Evolutionary conservation across 2,113 vertebrate species (phyloP).

Genomic region (Albula goreensis): DNA sequence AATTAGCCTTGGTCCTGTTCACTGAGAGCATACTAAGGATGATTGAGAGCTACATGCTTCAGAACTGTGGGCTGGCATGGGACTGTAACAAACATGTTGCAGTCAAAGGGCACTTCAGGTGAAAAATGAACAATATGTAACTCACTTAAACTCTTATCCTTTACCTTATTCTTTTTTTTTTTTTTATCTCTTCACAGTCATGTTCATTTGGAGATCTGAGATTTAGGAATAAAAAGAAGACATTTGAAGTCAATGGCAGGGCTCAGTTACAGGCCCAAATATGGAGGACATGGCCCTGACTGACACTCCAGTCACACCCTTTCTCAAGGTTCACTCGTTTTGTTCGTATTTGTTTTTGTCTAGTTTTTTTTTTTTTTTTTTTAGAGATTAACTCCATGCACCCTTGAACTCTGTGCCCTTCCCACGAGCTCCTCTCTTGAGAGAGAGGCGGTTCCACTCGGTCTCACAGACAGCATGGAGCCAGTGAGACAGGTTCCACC

Average conservation of each 20-base stretch:
- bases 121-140: not conserved
- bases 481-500: too few relatives aligned
- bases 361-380: not conserved
- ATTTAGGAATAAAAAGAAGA: not conserved
- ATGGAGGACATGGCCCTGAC: not conserved
- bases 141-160: too few relatives aligned
- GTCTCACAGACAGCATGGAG: too few relatives aligned
- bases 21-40: not conserved
- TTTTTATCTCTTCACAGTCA: too few relatives aligned
- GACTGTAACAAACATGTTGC: not conserved
- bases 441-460: too few relatives aligned
- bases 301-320: not conserved
- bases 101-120: not conserved
- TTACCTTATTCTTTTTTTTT: too few relatives aligned
- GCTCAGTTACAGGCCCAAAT: too few relatives aligned
- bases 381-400: not conserved
- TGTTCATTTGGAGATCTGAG: not conserved
- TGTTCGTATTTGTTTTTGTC: too few relatives aligned
- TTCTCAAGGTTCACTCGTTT: not conserved
- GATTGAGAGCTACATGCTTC: not conserved
- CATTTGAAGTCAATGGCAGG: not conserved
- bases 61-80: not conserved
- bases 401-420: not conserved
- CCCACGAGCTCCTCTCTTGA: not conserved
- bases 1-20: not conserved